phyloP scores from a whole-genome alignment of 2,888 invertebrate genomes.

The Amaurobius ferox region DNA sequence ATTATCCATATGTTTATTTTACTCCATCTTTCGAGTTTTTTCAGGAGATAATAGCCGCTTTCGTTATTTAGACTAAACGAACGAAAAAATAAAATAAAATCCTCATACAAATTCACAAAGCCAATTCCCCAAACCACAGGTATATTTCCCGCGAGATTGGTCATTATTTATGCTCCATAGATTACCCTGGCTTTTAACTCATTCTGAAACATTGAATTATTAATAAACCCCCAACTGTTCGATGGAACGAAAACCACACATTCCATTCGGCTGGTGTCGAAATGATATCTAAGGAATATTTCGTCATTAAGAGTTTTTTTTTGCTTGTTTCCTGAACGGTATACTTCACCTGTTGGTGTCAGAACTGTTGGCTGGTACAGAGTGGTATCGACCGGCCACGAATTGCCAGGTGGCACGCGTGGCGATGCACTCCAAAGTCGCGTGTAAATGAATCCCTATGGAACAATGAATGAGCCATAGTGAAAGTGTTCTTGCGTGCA shows the following conservation, averaged over 20 bases:
- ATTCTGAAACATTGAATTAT: neutral
- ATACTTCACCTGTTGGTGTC: neutral
- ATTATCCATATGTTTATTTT: no score
- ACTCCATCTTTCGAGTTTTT: no score
- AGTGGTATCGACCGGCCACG: neutral
- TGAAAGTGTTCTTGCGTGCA: neutral
- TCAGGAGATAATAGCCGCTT: no score
- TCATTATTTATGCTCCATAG: neutral
- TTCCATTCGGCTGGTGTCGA: conserved; percentile 5
- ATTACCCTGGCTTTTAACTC: neutral
- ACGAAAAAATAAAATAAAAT: no score
- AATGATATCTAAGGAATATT: neutral
- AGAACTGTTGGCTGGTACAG: neutral
- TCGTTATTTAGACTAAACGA: no score
- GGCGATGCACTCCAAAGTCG: neutral
- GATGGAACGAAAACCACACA: neutral
- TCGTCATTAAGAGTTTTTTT: neutral
- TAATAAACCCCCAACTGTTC: neutral
- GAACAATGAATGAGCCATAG: neutral
- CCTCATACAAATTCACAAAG: no score
- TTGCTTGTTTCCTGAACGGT: neutral
- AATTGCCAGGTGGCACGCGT: conserved; percentile 1
- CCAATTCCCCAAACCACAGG: no score
- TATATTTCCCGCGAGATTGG: neutral
- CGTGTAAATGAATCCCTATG: conserved; percentile 1